Evolutionary conservation across 1,140 invertebrate genomes (phyloP), one percentile per base, ranked within the genome.

Genomic region (Zaprionus capensis): DNA sequence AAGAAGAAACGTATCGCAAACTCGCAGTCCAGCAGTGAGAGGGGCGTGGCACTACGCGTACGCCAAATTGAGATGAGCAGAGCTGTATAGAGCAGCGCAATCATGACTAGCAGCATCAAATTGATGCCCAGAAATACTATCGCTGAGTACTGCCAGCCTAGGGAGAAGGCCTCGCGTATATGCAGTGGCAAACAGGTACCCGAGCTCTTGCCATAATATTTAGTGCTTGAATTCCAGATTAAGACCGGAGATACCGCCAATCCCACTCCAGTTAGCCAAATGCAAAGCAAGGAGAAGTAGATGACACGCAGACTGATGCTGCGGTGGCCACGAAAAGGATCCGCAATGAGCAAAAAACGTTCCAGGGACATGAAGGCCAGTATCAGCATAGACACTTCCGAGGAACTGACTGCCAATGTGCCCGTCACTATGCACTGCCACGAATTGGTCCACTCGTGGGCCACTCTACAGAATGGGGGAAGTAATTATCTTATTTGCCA

Each of bases 291-390:
- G 9, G 91, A 69, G 11, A 93, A 87, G 17, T 93, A 93, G 12
- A 96, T 95, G 7, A 94, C 92, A 49, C 93, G 93, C 3, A 93
- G 84, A 34, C 94, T 95, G 49, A 96, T 93, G 31, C 93, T 92
- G 28, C 93, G 93, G 69, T 94, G 94, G 24, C 94, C 94, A 36
- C 94, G 94, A 68, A 96, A 94, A 4, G 96, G 95, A 81, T 95
- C 94, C 14, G 94, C 95, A 63, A 97, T 96, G 31, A 96, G 92
- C 53, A 97, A 92, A 81, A 95, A 96, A 71, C 96, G 93, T 76
- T 97, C 96, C 56, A 97, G 83, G 1, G 96, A 96, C 94, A 97
- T 96, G 76, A 96, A 96, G 0, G 95, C 95, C 76, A 97, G 83
- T 49, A 97, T 96, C 14, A 97, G 91, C 73, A 97, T 95, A 0